phyloP scores from a whole-genome alignment of 2,888 invertebrate species.

The Mylabris sibirica region DNA sequence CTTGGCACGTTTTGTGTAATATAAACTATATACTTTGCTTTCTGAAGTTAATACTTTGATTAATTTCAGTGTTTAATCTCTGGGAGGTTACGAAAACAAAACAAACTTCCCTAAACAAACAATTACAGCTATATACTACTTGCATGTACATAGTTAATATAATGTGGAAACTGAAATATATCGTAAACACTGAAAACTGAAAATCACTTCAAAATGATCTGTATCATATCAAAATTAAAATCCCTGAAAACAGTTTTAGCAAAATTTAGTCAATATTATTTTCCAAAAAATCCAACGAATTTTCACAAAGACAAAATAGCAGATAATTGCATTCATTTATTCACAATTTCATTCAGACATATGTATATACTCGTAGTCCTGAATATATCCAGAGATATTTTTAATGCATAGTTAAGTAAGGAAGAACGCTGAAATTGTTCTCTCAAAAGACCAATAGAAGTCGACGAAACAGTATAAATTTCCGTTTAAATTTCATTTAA shows the following conservation, averaged over 20 bases:
- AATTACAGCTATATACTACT: conserved; percentile 21
- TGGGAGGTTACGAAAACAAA: conserved; percentile 39
- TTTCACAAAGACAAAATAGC: background rate
- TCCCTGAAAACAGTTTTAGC: background rate
- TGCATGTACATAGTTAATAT: background rate
- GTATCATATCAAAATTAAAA: too few species aligned
- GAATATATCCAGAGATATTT: conserved; percentile 43
- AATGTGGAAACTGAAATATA: conserved; percentile 3
- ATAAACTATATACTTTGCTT: conserved; percentile 37
- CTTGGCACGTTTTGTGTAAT: conserved; percentile 42
- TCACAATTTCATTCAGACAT: conserved; percentile 39
- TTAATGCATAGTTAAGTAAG: conserved; percentile 57
- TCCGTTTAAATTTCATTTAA: conserved; percentile 43
- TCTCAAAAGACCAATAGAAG: conserved; percentile 52
- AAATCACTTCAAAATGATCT: conserved; percentile 11
- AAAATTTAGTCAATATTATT: background rate
- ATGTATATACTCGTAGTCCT: conserved; percentile 31
- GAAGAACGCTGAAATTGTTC: conserved; percentile 44
- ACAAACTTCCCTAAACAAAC: conserved; percentile 38
- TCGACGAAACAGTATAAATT: conserved; percentile 43
- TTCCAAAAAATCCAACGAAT: background rate
- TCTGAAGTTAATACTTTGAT: conserved; percentile 43
- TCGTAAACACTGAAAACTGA: background rate
- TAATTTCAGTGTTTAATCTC: conserved; percentile 43
- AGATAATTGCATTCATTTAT: conserved; percentile 36